Conservation (phyloP, 2,113 vertebrate genomes). For the Corythornis cristatus region DNA sequence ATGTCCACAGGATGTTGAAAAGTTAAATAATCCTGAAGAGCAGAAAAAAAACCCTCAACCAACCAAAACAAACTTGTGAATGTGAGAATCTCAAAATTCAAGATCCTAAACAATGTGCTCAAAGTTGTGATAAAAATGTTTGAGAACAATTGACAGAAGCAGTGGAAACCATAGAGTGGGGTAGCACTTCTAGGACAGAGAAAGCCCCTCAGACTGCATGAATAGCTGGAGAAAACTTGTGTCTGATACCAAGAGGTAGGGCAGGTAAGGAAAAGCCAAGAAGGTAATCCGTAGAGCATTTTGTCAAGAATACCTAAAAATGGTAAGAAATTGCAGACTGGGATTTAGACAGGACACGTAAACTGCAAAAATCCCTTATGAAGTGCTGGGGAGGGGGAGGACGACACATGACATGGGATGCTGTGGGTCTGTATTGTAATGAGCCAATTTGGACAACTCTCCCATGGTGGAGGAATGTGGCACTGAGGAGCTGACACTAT, state of each 20-base stretch:
- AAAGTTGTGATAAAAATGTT: background rate
- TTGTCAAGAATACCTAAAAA: background rate
- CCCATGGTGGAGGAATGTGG: background rate
- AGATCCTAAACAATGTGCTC: background rate
- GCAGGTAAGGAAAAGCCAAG: background rate
- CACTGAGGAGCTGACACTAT: background rate
- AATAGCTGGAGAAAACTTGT: background rate
- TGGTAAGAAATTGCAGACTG: background rate
- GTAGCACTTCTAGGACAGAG: background rate
- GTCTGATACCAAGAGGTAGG: background rate
- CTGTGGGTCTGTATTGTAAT: background rate
- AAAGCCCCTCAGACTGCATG: rapidly evolving
- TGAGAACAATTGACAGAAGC: background rate
- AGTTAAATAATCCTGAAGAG: background rate
- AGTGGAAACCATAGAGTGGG: rapidly evolving
- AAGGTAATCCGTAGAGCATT: background rate
- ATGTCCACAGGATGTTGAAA: background rate
- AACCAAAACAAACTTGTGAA: background rate
- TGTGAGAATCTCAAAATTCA: background rate
- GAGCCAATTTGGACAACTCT: background rate
- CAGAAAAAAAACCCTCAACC: background rate
- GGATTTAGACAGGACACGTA: background rate
- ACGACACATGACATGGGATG: no score
- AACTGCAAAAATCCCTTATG: background rate
- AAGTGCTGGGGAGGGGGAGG: background rate